These are phyloP conservation scores for Listronotus bonariensis DNA, from an alignment of 1,140 invertebrate genomes.

Conservation along the genomic window DNA sequence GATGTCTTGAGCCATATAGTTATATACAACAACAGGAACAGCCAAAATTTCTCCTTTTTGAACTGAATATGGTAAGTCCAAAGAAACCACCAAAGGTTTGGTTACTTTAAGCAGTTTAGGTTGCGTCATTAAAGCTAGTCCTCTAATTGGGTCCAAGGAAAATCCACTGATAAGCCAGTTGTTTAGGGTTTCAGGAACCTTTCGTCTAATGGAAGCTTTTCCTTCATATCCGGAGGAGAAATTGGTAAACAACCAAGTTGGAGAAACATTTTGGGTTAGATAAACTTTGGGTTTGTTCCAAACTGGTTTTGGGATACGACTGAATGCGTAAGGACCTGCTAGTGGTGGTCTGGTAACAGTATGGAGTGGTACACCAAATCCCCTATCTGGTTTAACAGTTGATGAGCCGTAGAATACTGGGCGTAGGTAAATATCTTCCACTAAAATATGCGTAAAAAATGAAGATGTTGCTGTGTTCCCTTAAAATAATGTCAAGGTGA, in stretches of 20 bases:
- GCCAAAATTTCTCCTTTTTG: slow-evolving; percentile 89
- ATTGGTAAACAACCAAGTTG: slow-evolving; percentile 86
- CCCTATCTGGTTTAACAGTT: slow-evolving; percentile 64
- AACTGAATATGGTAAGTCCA: slow-evolving; percentile 85
- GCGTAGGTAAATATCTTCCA: slow-evolving; percentile 54
- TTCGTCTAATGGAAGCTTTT: slow-evolving; percentile 61
- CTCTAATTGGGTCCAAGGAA: slow-evolving; percentile 81
- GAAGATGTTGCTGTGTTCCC: neutral
- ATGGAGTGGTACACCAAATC: slow-evolving; percentile 58
- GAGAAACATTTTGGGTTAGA: slow-evolving; percentile 71
- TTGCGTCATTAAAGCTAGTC: slow-evolving; percentile 78
- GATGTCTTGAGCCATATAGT: slow-evolving; percentile 82
- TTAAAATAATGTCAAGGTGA: neutral
- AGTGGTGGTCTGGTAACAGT: slow-evolving; percentile 77
- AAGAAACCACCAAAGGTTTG: slow-evolving; percentile 84
- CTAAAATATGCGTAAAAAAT: slow-evolving; percentile 38
- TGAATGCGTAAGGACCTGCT: slow-evolving; percentile 89
- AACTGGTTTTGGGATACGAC: slow-evolving; percentile 77
- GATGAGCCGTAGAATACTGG: slow-evolving; percentile 57
- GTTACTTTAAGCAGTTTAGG: slow-evolving; percentile 81
- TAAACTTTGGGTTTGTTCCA: slow-evolving; percentile 80
- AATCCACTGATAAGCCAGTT: slow-evolving; percentile 94
- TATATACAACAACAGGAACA: slow-evolving; percentile 90
- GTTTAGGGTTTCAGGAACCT: slow-evolving; percentile 87
- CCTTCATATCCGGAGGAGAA: slow-evolving; percentile 69